These are phyloP conservation scores for Mythimna impura DNA, from an alignment of 2,888 invertebrate species.

Conservation along the genomic window DNA sequence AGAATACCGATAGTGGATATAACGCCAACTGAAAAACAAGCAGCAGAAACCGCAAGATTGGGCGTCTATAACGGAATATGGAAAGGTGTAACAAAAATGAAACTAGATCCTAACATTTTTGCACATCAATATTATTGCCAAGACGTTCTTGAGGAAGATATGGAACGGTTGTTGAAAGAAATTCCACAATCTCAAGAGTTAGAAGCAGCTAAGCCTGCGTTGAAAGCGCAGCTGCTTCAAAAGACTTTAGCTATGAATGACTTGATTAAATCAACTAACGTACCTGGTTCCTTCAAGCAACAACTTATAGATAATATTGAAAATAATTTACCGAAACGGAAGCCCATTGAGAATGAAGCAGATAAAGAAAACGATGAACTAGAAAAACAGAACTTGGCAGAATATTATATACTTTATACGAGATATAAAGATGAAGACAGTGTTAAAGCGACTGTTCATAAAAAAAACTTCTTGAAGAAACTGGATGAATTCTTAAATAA, in stretches of 20 bases:
- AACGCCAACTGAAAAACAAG: conserved; percentile 62
- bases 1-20: conserved; percentile 71
- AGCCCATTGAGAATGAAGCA: conserved; percentile 40
- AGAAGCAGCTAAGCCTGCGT: conserved; percentile 65
- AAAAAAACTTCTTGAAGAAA: conserved; percentile 72
- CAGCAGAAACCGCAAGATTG: conserved; percentile 70
- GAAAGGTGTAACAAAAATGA: conserved; percentile 76
- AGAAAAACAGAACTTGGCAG: conserved; percentile 72
- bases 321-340: conserved; percentile 65
- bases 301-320: conserved; percentile 73
- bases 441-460: conserved; percentile 73
- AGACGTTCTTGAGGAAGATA: conserved; percentile 79
- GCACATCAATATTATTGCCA: conserved; percentile 75
- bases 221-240: conserved; percentile 77
- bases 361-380: conserved; percentile 70
- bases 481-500: conserved; percentile 70
- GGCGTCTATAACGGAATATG: conserved; percentile 76
- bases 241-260: conserved; percentile 73
- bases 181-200: conserved; percentile 77
- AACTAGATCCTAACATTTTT: conserved; percentile 72
- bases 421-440: conserved; percentile 73
- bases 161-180: conserved; percentile 75
- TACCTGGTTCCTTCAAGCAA: conserved; percentile 72
- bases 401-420: conserved; percentile 74
- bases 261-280: conserved; percentile 58